Conservation (phyloP, 2,797 vertebrate genomes). For the Otolemur crassicaudatus region DNA sequence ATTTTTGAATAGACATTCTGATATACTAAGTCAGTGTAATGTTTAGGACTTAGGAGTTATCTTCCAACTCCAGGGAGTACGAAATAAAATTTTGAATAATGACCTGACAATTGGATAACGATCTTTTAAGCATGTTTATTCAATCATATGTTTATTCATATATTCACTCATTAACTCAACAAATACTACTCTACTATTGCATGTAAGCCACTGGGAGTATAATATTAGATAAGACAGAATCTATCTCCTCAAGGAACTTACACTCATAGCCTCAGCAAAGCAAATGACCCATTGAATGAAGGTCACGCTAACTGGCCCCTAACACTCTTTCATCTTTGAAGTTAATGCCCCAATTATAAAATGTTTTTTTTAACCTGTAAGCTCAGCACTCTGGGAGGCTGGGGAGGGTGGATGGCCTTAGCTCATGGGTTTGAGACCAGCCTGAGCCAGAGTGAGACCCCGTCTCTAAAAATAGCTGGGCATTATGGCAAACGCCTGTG, state of each 20-base stretch:
- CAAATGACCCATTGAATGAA: neutral
- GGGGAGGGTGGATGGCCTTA: no score
- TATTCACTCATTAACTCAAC: neutral
- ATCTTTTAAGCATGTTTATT: neutral
- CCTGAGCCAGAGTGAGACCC: no score
- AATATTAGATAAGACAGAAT: neutral
- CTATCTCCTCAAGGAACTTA: neutral
- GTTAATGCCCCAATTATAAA: neutral
- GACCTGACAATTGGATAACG: neutral
- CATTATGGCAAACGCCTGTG: no score
- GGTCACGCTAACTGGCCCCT: neutral
- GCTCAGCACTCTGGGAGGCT: no score
- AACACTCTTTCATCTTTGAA: neutral
- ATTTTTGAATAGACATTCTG: conserved; percentile 21
- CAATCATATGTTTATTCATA: neutral
- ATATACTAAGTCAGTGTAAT: neutral
- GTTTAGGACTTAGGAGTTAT: neutral
- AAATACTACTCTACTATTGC: neutral
- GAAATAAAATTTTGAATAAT: conserved; percentile 28
- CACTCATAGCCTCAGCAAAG: neutral
- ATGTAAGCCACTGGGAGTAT: neutral
- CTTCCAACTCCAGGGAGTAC: conserved; percentile 13
- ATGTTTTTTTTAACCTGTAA: neutral
- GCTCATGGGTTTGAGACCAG: no score
- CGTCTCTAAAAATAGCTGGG: no score